Conservation (phyloP, 2,113 vertebrate genomes). For the Rostratula benghalensis region DNA sequence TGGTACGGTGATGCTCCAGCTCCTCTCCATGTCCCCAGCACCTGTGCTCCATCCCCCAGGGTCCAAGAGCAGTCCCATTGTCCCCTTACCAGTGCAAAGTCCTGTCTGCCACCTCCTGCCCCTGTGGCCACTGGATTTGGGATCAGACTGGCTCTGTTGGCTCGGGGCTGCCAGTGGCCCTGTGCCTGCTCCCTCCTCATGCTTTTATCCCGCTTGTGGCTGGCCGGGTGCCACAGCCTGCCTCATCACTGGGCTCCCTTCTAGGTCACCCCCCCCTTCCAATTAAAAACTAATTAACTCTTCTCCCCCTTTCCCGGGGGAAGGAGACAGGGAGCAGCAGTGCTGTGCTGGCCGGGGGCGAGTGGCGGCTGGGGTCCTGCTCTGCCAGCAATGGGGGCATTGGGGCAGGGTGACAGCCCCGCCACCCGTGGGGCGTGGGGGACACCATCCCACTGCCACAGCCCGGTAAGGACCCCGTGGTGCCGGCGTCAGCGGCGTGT, state of each 20-base stretch:
- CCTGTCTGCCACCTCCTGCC: neutral
- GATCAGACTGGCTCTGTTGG: neutral
- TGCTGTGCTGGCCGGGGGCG: accelerated
- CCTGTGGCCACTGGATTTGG: neutral
- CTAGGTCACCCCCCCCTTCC: constrained; percentile 37
- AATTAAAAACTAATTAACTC: constrained; percentile 70
- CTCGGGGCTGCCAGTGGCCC: neutral
- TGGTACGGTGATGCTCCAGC: neutral
- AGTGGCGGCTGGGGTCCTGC: neutral
- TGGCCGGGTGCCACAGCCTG: neutral
- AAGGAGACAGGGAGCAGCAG: constrained; percentile 36
- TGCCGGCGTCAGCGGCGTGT: neutral
- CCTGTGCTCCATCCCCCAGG: accelerated
- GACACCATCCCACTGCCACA: neutral
- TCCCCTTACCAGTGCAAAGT: constrained; percentile 19
- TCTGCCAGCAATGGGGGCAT: accelerated
- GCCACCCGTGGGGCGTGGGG: accelerated
- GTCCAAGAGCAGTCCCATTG: neutral
- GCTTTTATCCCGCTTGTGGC: neutral
- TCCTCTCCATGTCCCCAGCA: accelerated
- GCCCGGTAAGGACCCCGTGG: neutral
- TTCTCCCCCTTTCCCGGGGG: constrained; percentile 32
- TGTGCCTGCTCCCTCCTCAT: neutral
- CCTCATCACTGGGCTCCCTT: neutral
- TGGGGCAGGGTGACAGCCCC: neutral